A percentile compares a stretch with the other conserved stretches of the same genome.
Evolutionary conservation across 2,113 vertebrate genomes (phyloP).

Genomic region (Microcebus tavaratra): DNA sequence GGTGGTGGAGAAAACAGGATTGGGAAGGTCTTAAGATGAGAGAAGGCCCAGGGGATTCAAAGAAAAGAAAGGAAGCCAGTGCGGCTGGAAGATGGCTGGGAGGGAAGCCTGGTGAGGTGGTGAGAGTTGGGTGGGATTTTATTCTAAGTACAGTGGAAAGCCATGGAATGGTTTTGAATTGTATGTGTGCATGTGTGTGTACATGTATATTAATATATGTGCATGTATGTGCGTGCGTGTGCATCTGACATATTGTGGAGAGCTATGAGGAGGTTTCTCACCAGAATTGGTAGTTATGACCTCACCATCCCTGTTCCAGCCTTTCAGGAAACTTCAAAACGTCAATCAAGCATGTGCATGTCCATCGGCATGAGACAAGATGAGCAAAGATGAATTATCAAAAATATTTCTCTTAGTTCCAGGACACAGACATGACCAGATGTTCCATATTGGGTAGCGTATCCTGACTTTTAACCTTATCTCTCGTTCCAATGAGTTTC

Average conservation of each 20-base stretch:
- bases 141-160: background rate
- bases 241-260: background rate
- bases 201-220: background rate
- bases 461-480: background rate
- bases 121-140: background rate
- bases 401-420: background rate
- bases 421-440: background rate
- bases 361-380: background rate
- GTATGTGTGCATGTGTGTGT: background rate
- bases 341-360: background rate
- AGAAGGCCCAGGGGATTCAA: background rate
- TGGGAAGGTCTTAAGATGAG: background rate
- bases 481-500: background rate
- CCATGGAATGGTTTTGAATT: background rate
- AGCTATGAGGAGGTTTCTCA: background rate
- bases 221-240: accelerated
- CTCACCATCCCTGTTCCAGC: background rate
- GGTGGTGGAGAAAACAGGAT: accelerated
- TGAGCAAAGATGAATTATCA: background rate
- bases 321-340: background rate
- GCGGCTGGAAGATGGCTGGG: background rate
- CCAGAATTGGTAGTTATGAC: background rate
- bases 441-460: accelerated
- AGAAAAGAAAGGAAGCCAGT: background rate
- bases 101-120: background rate